phyloP scores from a whole-genome alignment of 2,888 invertebrate genomes.

The Stenurella melanura region DNA sequence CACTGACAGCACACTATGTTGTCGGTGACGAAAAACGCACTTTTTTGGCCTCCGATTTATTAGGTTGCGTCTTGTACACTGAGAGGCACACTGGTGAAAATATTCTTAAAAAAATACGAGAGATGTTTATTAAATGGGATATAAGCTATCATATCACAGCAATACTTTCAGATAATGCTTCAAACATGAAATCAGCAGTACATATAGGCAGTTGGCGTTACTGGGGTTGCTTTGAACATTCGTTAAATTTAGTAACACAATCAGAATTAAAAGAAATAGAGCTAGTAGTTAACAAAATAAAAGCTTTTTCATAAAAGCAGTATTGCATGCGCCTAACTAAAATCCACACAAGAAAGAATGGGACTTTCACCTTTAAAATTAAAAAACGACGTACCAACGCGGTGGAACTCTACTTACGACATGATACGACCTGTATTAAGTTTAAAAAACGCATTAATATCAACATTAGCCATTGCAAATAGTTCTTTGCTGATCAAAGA shows the following conservation, averaged over 20 bases:
- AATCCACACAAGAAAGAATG: slow-evolving; percentile 5
- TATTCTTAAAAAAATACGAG: not conserved
- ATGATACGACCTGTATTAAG: slow-evolving; percentile 14
- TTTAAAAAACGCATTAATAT: not conserved
- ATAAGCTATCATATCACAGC: not conserved
- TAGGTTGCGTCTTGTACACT: not conserved
- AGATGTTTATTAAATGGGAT: not conserved
- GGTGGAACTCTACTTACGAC: slow-evolving; percentile 35
- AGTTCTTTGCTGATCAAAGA: not conserved
- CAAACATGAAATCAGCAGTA: slow-evolving; percentile 4
- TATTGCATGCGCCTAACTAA: not conserved
- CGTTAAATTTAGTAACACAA: slow-evolving; percentile 31
- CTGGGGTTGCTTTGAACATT: slow-evolving; percentile 7
- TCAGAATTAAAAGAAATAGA: slow-evolving; percentile 1
- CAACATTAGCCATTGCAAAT: slow-evolving; percentile 5
- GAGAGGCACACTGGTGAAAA: not conserved
- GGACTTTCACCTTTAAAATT: slow-evolving; percentile 25
- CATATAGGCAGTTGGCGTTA: slow-evolving; percentile 11
- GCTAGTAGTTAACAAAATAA: not conserved
- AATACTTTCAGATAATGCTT: not conserved
- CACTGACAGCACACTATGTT: not conserved
- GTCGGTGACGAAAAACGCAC: not conserved
- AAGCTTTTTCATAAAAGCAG: slow-evolving; percentile 4
- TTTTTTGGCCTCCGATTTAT: slow-evolving; percentile 9
- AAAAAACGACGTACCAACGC: slow-evolving; percentile 32